These are phyloP conservation scores for Perca schrenkii DNA, from an alignment of 2,113 vertebrate genomes.

Conservation along the genomic window DNA sequence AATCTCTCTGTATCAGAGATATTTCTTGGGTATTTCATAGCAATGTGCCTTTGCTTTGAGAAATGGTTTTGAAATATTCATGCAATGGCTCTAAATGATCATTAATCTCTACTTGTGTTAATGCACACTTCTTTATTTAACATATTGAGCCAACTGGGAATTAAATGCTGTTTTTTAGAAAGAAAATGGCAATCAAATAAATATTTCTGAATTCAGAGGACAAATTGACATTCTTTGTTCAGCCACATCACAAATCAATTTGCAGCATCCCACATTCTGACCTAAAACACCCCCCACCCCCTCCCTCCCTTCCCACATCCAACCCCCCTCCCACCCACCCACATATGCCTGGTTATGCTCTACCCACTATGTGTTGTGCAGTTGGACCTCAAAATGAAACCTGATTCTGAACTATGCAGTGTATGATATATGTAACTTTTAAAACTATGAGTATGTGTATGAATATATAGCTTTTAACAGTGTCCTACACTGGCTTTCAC, in stretches of 20 bases:
- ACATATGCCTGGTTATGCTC: slow-evolving; percentile 74
- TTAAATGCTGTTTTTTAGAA: slow-evolving; percentile 22
- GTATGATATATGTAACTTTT: slow-evolving; percentile 16
- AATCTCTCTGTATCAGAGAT: slow-evolving; percentile 36
- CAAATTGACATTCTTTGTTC: slow-evolving; percentile 55
- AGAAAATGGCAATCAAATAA: slow-evolving; percentile 26
- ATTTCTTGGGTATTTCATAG: slow-evolving; percentile 39
- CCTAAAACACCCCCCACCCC: slow-evolving; percentile 20
- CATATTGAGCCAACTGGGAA: background rate
- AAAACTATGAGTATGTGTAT: slow-evolving; percentile 44
- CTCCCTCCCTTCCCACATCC: slow-evolving; percentile 25
- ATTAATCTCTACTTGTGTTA: background rate
- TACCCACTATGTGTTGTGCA: slow-evolving; percentile 72
- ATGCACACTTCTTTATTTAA: background rate
- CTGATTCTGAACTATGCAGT: slow-evolving; percentile 8
- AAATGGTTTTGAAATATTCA: slow-evolving; percentile 1
- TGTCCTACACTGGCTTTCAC: slow-evolving; percentile 79
- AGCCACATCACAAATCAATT: slow-evolving; percentile 60
- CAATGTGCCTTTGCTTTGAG: background rate
- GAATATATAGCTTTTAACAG: slow-evolving; percentile 18
- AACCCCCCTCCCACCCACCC: slow-evolving; percentile 72
- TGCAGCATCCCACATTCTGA: slow-evolving; percentile 55
- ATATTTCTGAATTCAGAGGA: slow-evolving; percentile 55
- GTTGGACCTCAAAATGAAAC: slow-evolving; percentile 45
- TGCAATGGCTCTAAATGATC: background rate